Percentiles rank a stretch among this genome's conserved stretches.
These are phyloP conservation scores for Entomobrya proxima DNA, from an alignment of 2,888 invertebrate genomes.

Conservation along the genomic window DNA sequence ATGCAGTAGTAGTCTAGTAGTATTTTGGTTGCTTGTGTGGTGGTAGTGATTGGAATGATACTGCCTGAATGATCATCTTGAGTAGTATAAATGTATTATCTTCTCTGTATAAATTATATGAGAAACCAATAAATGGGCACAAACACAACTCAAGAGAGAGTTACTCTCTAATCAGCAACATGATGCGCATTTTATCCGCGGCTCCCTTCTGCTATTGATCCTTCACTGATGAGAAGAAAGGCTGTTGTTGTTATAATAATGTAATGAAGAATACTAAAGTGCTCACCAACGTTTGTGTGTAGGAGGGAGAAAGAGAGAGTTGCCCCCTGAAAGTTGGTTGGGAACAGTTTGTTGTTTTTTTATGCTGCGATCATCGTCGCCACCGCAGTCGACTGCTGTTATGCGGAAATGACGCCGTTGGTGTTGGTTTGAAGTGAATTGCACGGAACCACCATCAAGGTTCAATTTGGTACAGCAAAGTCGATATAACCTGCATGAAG, in stretches of 20 bases:
- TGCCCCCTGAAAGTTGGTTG: neutral
- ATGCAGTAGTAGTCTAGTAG: too few relatives aligned
- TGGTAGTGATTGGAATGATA: conserved; percentile 37
- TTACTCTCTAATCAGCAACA: conserved; percentile 13
- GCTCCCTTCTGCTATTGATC: conserved; percentile 64
- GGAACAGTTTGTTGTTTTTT: neutral
- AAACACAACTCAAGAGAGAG: neutral
- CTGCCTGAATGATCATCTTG: conserved; percentile 6
- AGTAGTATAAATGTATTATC: neutral
- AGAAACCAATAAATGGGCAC: neutral
- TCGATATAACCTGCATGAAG: neutral
- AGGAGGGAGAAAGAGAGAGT: too few relatives aligned
- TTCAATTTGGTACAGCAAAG: neutral
- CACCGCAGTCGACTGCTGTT: neutral
- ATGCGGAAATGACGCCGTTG: conserved; percentile 52
- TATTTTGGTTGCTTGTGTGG: too few relatives aligned
- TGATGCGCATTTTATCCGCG: conserved; percentile 53
- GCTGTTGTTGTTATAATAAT: conserved; percentile 11
- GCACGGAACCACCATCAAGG: conserved; percentile 12
- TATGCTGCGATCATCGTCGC: neutral
- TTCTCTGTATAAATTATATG: neutral
- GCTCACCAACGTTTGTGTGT: neutral
- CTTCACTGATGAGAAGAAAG: conserved; percentile 24
- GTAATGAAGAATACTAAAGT: conserved; percentile 14
- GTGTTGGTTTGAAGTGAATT: conserved; percentile 49